These are phyloP conservation scores for Cyclopterus lumpus DNA, from an alignment of 2,797 vertebrate species.

Conservation along the genomic window DNA sequence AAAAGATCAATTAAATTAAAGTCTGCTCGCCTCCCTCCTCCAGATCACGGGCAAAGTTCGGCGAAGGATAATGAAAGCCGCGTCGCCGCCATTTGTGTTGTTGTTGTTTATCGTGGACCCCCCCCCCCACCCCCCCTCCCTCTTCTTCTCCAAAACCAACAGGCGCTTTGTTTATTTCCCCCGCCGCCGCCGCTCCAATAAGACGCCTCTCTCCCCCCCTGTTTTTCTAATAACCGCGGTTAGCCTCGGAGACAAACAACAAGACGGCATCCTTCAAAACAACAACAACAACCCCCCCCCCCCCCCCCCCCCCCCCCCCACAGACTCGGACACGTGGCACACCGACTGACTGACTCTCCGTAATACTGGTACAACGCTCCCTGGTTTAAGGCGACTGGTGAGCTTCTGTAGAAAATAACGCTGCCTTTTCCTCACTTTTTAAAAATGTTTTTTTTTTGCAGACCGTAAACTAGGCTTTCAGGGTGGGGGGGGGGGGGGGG, in stretches of 20 bases:
- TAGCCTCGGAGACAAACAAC: slow-evolving; percentile 69
- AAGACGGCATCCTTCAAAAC: slow-evolving; percentile 36
- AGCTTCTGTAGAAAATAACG: slow-evolving; percentile 86
- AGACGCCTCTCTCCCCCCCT: slow-evolving; percentile 63
- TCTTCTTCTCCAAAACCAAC: slow-evolving; percentile 50
- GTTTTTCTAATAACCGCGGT: slow-evolving; percentile 71
- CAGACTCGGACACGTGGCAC: slow-evolving; percentile 46
- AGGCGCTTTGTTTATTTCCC: slow-evolving; percentile 72
- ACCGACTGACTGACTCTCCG: slow-evolving; percentile 72
- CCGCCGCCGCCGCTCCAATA: slow-evolving; percentile 73
- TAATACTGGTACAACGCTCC: slow-evolving; percentile 80
- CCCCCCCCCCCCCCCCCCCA: slow-evolving; percentile 28
- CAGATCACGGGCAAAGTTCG: slow-evolving; percentile 59
- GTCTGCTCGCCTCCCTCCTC: slow-evolving; percentile 55
- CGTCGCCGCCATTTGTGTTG: slow-evolving; percentile 54
- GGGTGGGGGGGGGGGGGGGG: slow-evolving; percentile 69
- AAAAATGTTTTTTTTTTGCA: slow-evolving; percentile 64
- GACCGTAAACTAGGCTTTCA: slow-evolving; percentile 84
- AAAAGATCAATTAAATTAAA: background rate
- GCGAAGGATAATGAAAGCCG: slow-evolving; percentile 68
- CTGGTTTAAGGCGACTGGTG: slow-evolving; percentile 87
- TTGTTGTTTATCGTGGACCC: slow-evolving; percentile 63
- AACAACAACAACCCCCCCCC: slow-evolving; percentile 20
- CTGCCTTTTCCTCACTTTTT: slow-evolving; percentile 66
- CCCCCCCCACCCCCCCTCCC: background rate